A percentile compares a stretch with the other conserved stretches of the same genome.
phyloP scores from a whole-genome alignment of 2,888 invertebrate genomes.

The Cerastis rubricosa region DNA sequence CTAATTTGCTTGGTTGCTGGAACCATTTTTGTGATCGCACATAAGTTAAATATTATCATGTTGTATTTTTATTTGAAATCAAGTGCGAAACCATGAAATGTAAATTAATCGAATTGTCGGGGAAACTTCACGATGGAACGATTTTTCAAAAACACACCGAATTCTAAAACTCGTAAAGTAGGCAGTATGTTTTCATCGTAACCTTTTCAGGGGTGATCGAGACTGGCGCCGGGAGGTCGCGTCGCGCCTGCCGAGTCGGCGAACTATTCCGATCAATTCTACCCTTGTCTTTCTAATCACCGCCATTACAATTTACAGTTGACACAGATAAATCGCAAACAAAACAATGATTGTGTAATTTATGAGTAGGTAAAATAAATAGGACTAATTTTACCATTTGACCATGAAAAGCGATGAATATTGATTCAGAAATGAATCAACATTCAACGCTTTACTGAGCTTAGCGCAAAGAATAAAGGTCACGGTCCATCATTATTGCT shows the following conservation, averaged over 20 bases:
- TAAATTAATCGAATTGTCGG: background rate
- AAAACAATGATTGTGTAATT: constrained; percentile 26
- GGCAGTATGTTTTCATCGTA: constrained; percentile 50
- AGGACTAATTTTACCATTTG: background rate
- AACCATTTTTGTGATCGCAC: background rate
- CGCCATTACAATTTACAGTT: constrained; percentile 49
- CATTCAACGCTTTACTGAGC: background rate
- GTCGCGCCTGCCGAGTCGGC: constrained; percentile 59
- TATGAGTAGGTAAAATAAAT: background rate
- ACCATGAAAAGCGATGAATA: background rate
- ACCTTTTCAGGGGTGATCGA: constrained; percentile 62
- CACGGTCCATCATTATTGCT: constrained; percentile 5
- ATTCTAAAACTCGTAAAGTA: background rate
- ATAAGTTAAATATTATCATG: background rate
- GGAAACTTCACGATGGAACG: background rate
- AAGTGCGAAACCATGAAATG: background rate
- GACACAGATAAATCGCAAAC: constrained; percentile 39
- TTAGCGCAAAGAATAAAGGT: background rate
- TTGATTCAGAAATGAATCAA: too few relatives aligned
- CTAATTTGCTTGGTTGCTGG: background rate
- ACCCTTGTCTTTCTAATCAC: constrained; percentile 69
- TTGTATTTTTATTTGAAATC: background rate
- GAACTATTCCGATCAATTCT: constrained; percentile 73
- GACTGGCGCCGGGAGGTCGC: constrained; percentile 70
- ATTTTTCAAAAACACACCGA: background rate